Percentiles rank a stretch among this genome's conserved stretches.
These are phyloP conservation scores for Dryadula phaetusa DNA, from an alignment of 2,888 invertebrate genomes.

Conservation along the genomic window DNA sequence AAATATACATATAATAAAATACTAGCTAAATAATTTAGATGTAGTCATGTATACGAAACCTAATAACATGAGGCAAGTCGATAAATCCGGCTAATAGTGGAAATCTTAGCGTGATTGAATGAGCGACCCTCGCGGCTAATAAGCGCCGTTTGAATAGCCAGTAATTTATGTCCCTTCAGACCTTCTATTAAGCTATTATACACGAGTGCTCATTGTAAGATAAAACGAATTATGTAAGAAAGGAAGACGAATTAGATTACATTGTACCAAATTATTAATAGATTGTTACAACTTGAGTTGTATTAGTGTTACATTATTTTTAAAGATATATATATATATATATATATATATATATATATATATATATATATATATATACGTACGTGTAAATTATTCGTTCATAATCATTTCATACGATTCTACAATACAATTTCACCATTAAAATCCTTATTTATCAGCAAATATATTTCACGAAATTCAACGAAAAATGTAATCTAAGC, in stretches of 20 bases:
- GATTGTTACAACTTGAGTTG: not conserved
- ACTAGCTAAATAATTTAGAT: no score
- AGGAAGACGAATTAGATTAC: slow-evolving; percentile 17
- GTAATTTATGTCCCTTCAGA: slow-evolving; percentile 43
- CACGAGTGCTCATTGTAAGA: slow-evolving; percentile 30
- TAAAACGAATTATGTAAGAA: slow-evolving; percentile 22
- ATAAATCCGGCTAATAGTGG: slow-evolving; percentile 42
- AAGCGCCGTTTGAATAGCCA: slow-evolving; percentile 41
- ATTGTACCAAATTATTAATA: slow-evolving; percentile 18
- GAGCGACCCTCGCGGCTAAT: slow-evolving; percentile 33
- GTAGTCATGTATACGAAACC: not conserved
- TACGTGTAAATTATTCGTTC: no score
- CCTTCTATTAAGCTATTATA: slow-evolving; percentile 39
- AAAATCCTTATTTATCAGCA: no score
- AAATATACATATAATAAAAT: no score
- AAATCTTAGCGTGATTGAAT: slow-evolving; percentile 39
- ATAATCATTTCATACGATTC: no score
- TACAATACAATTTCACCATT: no score
- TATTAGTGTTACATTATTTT: not conserved
- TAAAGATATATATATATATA: no score
- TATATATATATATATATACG: no score
- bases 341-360: not conserved
- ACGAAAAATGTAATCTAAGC: no score
- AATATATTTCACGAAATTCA: no score
- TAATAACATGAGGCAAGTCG: slow-evolving; percentile 26